Conservation (phyloP, 2,113 vertebrate genomes). For the Chionodraco myersi region DNA sequence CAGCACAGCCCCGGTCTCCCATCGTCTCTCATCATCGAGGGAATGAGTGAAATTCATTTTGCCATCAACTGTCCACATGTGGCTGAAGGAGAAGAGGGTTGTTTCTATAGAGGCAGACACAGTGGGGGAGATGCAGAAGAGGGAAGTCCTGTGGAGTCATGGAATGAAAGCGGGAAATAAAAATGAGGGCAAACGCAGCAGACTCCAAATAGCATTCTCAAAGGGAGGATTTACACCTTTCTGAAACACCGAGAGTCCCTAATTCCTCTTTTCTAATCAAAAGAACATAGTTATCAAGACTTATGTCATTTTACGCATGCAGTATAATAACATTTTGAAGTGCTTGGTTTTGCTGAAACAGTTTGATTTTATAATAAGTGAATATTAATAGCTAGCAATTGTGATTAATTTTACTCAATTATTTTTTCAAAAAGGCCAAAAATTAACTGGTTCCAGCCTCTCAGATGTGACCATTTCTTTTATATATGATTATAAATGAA, state of each 20-base stretch:
- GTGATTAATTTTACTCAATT: no score
- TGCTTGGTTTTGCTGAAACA: neutral
- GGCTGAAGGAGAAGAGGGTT: slow-evolving; percentile 56
- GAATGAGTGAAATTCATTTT: slow-evolving; percentile 75
- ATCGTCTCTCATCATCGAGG: slow-evolving; percentile 68
- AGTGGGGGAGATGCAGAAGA: slow-evolving; percentile 54
- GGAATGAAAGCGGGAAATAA: slow-evolving; percentile 71
- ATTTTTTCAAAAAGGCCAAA: neutral
- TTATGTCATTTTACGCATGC: neutral
- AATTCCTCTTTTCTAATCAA: slow-evolving; percentile 42
- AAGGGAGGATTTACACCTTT: slow-evolving; percentile 44
- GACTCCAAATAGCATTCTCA: slow-evolving; percentile 47
- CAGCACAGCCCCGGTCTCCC: slow-evolving; percentile 62
- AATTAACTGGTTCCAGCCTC: neutral
- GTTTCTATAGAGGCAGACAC: slow-evolving; percentile 52
- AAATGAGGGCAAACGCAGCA: slow-evolving; percentile 66
- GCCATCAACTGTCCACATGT: slow-evolving; percentile 76
- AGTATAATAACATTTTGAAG: slow-evolving; percentile 3
- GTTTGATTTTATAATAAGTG: slow-evolving; percentile 36
- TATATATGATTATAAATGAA: no score
- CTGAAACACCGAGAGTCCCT: slow-evolving; percentile 25
- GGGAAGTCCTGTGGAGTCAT: slow-evolving; percentile 62
- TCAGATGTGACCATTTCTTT: neutral
- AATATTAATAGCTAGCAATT: neutral
- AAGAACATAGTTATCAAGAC: slow-evolving; percentile 39